phyloP scores from a whole-genome alignment of 2,113 vertebrate genomes.

The Gila orcuttii region DNA sequence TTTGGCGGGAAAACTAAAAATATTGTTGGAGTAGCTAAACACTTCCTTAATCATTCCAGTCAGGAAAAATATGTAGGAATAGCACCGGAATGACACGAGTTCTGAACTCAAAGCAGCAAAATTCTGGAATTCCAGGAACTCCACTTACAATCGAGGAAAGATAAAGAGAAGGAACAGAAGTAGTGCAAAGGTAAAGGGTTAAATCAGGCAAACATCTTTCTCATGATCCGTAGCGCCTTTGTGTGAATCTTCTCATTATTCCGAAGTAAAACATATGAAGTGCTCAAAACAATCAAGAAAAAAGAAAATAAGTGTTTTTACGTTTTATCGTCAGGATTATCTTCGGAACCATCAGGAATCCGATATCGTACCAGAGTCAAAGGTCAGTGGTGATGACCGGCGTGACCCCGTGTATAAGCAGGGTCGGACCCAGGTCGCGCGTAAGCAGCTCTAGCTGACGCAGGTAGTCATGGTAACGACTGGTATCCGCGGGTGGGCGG shows the following conservation, averaged over 20 bases:
- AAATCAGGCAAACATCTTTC: neutral
- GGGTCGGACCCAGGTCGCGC: constrained; percentile 83
- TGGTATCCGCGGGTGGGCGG: constrained; percentile 84
- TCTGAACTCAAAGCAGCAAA: too few species aligned
- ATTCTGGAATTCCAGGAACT: neutral
- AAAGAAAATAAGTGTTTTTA: neutral
- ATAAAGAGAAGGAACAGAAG: neutral
- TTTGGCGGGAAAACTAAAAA: neutral
- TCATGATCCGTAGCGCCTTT: neutral
- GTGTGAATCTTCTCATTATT: neutral
- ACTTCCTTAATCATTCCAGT: neutral
- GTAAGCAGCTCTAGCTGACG: constrained; percentile 87
- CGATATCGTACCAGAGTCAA: constrained; percentile 61
- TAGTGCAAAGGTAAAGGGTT: neutral
- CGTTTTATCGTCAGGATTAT: neutral
- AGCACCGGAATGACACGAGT: neutral
- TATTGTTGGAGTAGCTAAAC: neutral
- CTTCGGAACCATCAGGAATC: neutral
- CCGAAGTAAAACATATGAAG: neutral
- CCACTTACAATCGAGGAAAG: neutral
- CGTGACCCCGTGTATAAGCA: constrained; percentile 89
- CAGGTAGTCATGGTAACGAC: constrained; percentile 81
- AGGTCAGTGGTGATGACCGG: constrained; percentile 90
- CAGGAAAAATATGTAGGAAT: neutral
- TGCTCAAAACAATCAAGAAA: neutral